Percentiles rank a stretch among this genome's conserved stretches.
Evolutionary conservation across 2,888 invertebrate genomes (phyloP).

Genomic region (Synanthedon tipuliformis): DNA sequence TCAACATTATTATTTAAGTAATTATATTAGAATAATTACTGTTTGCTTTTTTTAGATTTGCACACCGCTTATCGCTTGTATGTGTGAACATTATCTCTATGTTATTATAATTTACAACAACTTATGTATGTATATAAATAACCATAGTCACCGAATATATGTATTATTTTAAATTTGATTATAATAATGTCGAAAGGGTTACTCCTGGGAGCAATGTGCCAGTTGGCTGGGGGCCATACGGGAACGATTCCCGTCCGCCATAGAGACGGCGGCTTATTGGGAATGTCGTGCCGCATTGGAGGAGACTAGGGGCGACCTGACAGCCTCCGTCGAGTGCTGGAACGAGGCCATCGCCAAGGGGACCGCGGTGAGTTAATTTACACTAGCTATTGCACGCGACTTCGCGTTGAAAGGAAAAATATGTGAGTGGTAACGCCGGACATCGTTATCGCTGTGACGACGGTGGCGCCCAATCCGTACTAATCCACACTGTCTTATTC

Average conservation of each 20-base stretch:
- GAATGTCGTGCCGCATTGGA: slow-evolving; percentile 72
- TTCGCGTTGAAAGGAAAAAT: too few relatives aligned
- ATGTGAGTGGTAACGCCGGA: too few relatives aligned
- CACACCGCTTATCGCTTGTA: too few relatives aligned
- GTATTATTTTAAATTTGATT: too few relatives aligned
- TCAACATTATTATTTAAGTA: too few relatives aligned
- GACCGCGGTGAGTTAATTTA: slow-evolving; percentile 63
- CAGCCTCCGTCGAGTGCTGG: slow-evolving; percentile 70
- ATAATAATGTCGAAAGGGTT: slow-evolving; percentile 39
- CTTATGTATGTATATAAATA: background rate
- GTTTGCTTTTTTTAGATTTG: too few relatives aligned
- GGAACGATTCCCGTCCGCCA: slow-evolving; percentile 43
- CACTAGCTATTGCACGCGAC: too few relatives aligned
- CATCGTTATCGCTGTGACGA: too few relatives aligned
- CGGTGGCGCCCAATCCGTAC: too few relatives aligned
- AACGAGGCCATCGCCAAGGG: slow-evolving; percentile 69
- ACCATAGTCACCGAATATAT: background rate
- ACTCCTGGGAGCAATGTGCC: slow-evolving; percentile 66
- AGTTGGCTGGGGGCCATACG: slow-evolving; percentile 67
- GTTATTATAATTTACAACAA: background rate
- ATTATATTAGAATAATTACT: too few relatives aligned
- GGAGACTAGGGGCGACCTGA: slow-evolving; percentile 63
- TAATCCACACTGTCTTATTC: too few relatives aligned
- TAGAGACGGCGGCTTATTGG: slow-evolving; percentile 66
- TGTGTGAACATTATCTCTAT: background rate